A percentile compares a stretch with the other conserved stretches of the same genome.
Evolutionary conservation across 2,113 vertebrate species (phyloP).

Genomic region (Rhinoptilus africanus): DNA sequence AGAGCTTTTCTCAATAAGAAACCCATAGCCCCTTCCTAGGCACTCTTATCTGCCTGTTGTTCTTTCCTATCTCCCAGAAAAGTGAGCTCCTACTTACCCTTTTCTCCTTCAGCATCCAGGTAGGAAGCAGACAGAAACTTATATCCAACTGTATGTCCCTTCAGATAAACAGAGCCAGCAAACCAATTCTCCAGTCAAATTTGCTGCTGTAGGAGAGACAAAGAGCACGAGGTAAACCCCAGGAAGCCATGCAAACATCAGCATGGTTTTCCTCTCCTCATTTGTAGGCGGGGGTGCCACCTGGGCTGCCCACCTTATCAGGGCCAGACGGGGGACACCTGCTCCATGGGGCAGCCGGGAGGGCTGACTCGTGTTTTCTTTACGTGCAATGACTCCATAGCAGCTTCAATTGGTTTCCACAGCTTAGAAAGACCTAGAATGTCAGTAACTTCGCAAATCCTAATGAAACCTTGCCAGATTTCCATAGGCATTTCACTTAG

Average conservation of each 20-base stretch:
- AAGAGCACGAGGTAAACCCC: fast-evolving
- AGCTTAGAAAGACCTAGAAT: neutral
- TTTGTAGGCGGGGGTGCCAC: neutral
- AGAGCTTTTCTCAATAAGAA: neutral
- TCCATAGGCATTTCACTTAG: neutral
- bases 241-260: fast-evolving
- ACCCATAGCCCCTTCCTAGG: neutral
- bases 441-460: neutral
- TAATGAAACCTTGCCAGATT: neutral
- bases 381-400: neutral
- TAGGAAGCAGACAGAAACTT: neutral
- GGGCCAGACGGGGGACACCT: neutral
- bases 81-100: neutral
- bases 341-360: neutral
- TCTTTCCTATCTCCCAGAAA: neutral
- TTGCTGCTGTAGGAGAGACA: fast-evolving
- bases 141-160: fast-evolving
- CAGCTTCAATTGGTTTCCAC: neutral
- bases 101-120: fast-evolving
- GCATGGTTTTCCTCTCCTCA: fast-evolving
- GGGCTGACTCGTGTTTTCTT: neutral
- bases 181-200: neutral
- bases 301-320: neutral
- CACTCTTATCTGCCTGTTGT: neutral
- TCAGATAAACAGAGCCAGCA: neutral